phyloP scores from a whole-genome alignment of 2,113 vertebrate genomes.

The Poecile atricapillus region DNA sequence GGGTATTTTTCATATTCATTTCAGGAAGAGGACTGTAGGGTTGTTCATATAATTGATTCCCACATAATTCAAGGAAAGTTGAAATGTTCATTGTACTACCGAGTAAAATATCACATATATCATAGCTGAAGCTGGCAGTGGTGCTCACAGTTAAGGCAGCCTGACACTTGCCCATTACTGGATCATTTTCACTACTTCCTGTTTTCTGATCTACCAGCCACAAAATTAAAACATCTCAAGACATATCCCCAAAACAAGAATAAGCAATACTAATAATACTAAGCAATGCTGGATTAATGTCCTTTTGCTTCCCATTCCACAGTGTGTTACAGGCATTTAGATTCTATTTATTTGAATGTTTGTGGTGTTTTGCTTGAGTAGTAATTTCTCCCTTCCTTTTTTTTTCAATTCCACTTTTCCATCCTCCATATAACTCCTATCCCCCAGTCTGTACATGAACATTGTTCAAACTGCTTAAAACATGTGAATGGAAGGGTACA shows the following conservation, averaged over 20 bases:
- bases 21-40: not conserved
- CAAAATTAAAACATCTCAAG: not conserved
- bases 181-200: not conserved
- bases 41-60: not conserved
- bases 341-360: not conserved
- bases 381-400: not conserved
- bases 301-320: not conserved
- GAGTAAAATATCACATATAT: not conserved
- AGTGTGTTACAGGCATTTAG: not conserved
- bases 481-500: not conserved
- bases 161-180: not conserved
- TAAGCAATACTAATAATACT: not conserved
- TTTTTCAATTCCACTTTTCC: not conserved
- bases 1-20: not conserved
- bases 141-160: not conserved
- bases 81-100: not conserved
- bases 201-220: not conserved
- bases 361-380: not conserved
- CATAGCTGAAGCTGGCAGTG: not conserved
- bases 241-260: not conserved
- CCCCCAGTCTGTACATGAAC: not conserved
- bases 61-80: not conserved
- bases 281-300: not conserved
- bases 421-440: not conserved
- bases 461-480: not conserved